A percentile compares a stretch with the other conserved stretches of the same genome.
Evolutionary conservation across 2,113 vertebrate genomes (phyloP).

Genomic region (Stegastes partitus): DNA sequence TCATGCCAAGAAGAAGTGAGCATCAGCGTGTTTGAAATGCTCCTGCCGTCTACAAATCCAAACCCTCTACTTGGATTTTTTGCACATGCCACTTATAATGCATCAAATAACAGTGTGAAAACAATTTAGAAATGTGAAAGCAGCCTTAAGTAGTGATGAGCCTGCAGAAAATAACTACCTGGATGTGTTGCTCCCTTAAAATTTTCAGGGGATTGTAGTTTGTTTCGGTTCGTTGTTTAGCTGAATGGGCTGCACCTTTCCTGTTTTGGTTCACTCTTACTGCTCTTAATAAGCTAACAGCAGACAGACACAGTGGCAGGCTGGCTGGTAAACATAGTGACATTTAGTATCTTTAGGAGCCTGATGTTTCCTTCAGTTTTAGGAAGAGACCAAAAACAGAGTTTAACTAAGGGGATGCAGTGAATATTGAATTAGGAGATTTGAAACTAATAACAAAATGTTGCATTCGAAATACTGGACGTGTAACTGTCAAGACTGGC

Average conservation of each 20-base stretch:
- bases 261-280: not conserved
- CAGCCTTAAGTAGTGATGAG: too few species aligned
- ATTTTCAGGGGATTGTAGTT: not conserved
- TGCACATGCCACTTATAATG: too few species aligned
- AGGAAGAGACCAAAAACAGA: too few species aligned
- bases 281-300: not conserved
- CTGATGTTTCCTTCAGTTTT: too few species aligned
- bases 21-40: slow-evolving; percentile 14
- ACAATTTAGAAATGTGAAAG: too few species aligned
- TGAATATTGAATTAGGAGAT: too few species aligned
- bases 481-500: too few species aligned
- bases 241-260: not conserved
- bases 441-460: too few species aligned
- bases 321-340: not conserved
- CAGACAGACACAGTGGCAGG: not conserved
- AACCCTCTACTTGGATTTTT: not conserved
- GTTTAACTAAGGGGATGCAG: too few species aligned
- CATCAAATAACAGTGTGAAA: too few species aligned
- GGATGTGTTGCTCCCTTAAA: not conserved
- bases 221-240: not conserved
- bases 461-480: too few species aligned
- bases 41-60: not conserved
- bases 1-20: slow-evolving; percentile 5
- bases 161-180: not conserved
- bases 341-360: too few species aligned